Conservation (phyloP, 1,140 invertebrate genomes). For the Scaptomyza hsui region DNA sequence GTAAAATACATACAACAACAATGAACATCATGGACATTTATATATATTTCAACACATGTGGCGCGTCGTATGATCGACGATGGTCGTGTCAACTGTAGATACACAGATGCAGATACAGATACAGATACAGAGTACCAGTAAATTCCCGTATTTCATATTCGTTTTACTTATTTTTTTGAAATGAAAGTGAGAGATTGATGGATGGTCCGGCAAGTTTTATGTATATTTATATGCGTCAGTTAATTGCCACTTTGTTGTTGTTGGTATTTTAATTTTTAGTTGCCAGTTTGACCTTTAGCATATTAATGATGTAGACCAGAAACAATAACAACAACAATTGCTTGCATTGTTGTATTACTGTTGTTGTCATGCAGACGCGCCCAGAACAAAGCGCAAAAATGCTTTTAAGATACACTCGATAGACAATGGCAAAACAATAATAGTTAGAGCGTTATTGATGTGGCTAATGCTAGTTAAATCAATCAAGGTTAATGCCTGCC, state of each 20-base stretch:
- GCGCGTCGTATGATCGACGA: conserved; percentile 40
- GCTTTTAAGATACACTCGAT: conserved; percentile 1
- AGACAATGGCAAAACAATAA: conserved; percentile 6
- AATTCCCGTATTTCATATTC: conserved; percentile 39
- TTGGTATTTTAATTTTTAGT: conserved; percentile 6
- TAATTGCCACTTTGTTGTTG: conserved; percentile 49
- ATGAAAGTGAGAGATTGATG: conserved; percentile 79
- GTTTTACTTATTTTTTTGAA: conserved; percentile 38
- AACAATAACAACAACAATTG: conserved; percentile 52
- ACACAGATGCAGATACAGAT: conserved; percentile 11
- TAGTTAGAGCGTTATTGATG: conserved; percentile 28
- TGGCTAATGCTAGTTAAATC: conserved; percentile 32
- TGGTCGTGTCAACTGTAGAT: conserved; percentile 39
- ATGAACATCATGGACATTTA: conserved; percentile 32
- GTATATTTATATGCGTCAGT: conserved; percentile 48
- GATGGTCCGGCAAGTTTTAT: conserved; percentile 48
- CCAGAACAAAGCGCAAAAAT: conserved; percentile 33
- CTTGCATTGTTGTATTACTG: conserved; percentile 52
- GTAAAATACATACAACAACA: not conserved
- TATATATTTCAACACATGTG: conserved; percentile 36
- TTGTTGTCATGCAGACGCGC: conserved; percentile 20
- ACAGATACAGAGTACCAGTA: conserved; percentile 20
- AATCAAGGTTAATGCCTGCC: conserved; percentile 43
- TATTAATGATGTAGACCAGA: conserved; percentile 45
- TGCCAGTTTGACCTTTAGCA: conserved; percentile 62